Base-by-base conservation (phyloP, 2,113 vertebrate species). In the Bufo bufo region DNA sequence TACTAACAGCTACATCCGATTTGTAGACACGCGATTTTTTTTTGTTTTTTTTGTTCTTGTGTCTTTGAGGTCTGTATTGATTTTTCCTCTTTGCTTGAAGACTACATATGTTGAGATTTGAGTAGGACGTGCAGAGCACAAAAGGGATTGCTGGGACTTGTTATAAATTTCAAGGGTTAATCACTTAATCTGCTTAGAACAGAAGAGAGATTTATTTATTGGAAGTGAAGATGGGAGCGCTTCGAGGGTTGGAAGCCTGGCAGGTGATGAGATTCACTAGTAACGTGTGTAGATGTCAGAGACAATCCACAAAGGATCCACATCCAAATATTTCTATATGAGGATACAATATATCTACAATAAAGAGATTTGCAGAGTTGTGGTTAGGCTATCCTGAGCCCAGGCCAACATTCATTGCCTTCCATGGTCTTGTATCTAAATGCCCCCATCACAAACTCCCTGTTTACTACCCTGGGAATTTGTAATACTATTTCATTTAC, bases 171-270 rank as follows among this genome's bases (percentile, higher is more conserved):
- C 78, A 87, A 82, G 86, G 86, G 86, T 87, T 87, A 87, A 87
- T 87, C 86, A 74, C 86, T 81, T 87, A 87, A 87, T 87, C 86
- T 87, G 71, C 86, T 87, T 74, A 87, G 65, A 86, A 78, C 33
- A 81, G 65, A 87, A 82, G 43, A 84, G 82, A 77, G 72, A 85
- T 63, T 71, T 69, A 59, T 74, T 87, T 82, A 87, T 72, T 72
- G 43, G 23, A 72, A 82, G 14, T 81, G 63, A 45, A 33, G 49
- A 80, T 54, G 63, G 23, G 43, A 63, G 14, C n/a, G 45, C 45
- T 71, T 43, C 50, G 45, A 80, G 43, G 61, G 77, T 74, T 16
- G n/a, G 43, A 66, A 66, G 20, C 49, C 59, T 49, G 45, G 43
- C 4, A 52, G 61, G 63, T 23, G 17, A 50, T 50, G 52, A 49